These are phyloP conservation scores for Myrmophylax atrothorax DNA, from an alignment of 2,113 vertebrate genomes.

Conservation along the genomic window DNA sequence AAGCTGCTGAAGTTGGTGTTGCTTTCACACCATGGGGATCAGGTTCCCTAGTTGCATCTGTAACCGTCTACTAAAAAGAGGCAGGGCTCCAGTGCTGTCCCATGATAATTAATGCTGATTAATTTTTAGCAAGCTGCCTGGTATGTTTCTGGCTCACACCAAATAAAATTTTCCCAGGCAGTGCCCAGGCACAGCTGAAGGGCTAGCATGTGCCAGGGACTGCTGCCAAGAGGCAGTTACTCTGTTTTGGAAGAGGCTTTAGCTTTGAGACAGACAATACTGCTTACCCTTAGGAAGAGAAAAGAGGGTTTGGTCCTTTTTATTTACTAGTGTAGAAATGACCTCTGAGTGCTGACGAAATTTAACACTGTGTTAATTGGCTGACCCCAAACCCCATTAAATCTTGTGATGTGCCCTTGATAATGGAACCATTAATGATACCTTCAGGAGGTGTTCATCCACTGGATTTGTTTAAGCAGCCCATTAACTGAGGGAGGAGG, in stretches of 20 bases:
- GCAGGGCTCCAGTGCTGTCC: not conserved
- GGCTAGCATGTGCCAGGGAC: not conserved
- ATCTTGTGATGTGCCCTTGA: not conserved
- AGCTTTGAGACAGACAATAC: not conserved
- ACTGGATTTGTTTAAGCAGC: not conserved
- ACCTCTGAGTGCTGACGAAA: not conserved
- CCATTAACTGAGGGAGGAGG: not conserved
- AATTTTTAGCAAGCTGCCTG: slow-evolving; percentile 36
- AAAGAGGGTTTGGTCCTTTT: not conserved
- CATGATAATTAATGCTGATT: not conserved
- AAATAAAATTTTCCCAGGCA: not conserved
- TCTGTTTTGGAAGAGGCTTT: not conserved
- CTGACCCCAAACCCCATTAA: not conserved
- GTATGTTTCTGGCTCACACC: not conserved
- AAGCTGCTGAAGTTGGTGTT: not conserved
- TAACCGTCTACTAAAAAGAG: not conserved
- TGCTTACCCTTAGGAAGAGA: not conserved
- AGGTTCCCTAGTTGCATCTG: not conserved
- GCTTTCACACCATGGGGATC: not conserved
- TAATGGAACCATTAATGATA: not conserved
- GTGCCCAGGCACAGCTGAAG: not conserved
- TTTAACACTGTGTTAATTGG: not conserved
- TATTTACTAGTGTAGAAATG: not conserved
- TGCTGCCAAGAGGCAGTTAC: slow-evolving; percentile 23
- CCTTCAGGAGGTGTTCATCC: not conserved